These are phyloP conservation scores for Montipora sp. DNA, from an alignment of 64 coral and sea anemone genomes.

Conservation along the genomic window DNA sequence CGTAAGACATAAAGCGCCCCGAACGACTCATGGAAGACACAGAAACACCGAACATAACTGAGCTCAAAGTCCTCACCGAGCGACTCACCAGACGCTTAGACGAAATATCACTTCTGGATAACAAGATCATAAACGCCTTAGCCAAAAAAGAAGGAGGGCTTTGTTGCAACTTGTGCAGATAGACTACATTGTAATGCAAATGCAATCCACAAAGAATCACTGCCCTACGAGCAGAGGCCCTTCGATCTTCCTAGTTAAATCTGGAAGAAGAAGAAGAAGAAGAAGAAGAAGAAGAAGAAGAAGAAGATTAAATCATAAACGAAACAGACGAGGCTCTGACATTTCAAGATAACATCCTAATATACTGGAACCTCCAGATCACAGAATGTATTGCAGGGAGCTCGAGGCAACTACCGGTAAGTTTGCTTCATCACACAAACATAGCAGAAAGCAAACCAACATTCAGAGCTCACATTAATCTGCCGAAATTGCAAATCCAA, in stretches of 20 bases:
- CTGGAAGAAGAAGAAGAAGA: too few relatives aligned
- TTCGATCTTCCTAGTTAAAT: too few relatives aligned
- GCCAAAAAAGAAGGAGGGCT: too few relatives aligned
- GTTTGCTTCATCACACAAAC: neutral
- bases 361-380: slow-evolving; percentile 33
- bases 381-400: slow-evolving; percentile 1
- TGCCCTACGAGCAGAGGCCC: too few relatives aligned
- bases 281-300: neutral
- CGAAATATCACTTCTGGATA: slow-evolving; percentile 42
- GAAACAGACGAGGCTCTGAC: slow-evolving; percentile 30
- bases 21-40: slow-evolving; percentile 39
- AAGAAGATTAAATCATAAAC: slow-evolving; percentile 3
- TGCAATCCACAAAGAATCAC: too few relatives aligned
- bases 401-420: slow-evolving; percentile 1
- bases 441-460: neutral
- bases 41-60: slow-evolving; percentile 16
- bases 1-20: slow-evolving; percentile 21
- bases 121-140: neutral
- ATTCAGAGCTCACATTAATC: slow-evolving; percentile 22
- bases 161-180: too few relatives aligned
- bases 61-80: slow-evolving; percentile 37
- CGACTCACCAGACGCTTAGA: slow-evolving; percentile 28
- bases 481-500: slow-evolving; percentile 45
- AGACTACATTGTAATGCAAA: too few relatives aligned
- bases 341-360: slow-evolving; percentile 21